Evolutionary conservation across 2,113 vertebrate genomes (phyloP), one percentile per base, ranked within the genome.

Genomic region (Antidorcas marsupialis): DNA sequence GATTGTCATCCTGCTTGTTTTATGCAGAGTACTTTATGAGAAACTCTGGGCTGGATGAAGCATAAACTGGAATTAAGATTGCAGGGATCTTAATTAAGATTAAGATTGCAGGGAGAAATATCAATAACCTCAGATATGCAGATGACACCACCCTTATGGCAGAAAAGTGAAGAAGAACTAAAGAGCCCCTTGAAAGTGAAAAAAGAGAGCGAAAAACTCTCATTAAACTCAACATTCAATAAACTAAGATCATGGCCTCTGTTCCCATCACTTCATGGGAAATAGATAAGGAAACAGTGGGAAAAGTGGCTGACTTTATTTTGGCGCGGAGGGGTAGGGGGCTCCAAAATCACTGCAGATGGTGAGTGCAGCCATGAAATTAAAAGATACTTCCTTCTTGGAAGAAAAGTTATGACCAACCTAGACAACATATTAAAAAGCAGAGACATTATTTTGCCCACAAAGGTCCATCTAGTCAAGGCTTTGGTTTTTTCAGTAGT

Each of bases 251-350:
- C 33, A 67, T 67, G 33, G 17, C 64, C 19, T 67, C 64, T 36
- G 64, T n/a, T 67, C 64, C 33, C 64, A 36, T 67, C 33, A 67
- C 33, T 67, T n/a, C 64, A 67, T 21, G 33, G 64, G 4, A 36
- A 36, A 36, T 36, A 67, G 33, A 21, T 36, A 33, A 17, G 17
- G 8, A 67, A 67, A 67, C 17, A 67, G 62, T n/a, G 33, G 33
- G 2, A 21, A 67, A 7, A 67, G 33, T 36, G 64, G 17, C 64
- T 5, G 33, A 67, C 33, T 67, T 67, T 36, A 21, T 21, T 36
- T n/a, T n/a, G 8, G 21, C 43, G 43, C 43, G 1, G 43, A 1
- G 43, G 43, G 55, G 55, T 0, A 0, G 19, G 17, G 45, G 53
- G 2, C 19, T 27, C 57, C 25, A 59, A 59, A 59, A 12, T 59